A percentile compares a stretch with the other conserved stretches of the same genome.
Evolutionary conservation across 2,888 invertebrate genomes (phyloP).

Genomic region (Apodemia hepburni): DNA sequence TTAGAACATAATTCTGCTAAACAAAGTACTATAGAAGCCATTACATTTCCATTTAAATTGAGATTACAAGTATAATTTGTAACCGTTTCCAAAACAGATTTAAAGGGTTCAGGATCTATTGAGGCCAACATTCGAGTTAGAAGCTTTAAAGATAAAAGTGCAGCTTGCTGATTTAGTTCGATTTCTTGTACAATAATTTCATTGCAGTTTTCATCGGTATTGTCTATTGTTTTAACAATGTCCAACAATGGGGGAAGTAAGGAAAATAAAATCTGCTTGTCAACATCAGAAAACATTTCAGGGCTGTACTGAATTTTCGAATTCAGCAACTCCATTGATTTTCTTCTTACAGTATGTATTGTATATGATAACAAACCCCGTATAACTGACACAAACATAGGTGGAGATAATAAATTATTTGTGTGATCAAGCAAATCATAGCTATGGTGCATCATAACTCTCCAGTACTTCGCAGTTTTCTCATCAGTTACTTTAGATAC

Average conservation of each 20-base stretch:
- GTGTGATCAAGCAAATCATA: slow-evolving; percentile 91
- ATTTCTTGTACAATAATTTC: slow-evolving; percentile 76
- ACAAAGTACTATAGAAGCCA: slow-evolving; percentile 87
- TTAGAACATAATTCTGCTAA: slow-evolving; percentile 89
- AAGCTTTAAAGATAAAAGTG: slow-evolving; percentile 90
- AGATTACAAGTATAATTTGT: slow-evolving; percentile 80
- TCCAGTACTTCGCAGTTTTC: slow-evolving; percentile 88
- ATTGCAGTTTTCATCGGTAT: slow-evolving; percentile 46
- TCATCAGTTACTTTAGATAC: slow-evolving; percentile 83
- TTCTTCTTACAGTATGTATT: slow-evolving; percentile 85
- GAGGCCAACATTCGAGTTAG: slow-evolving; percentile 87
- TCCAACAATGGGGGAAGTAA: slow-evolving; percentile 82
- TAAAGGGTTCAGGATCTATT: slow-evolving; percentile 85
- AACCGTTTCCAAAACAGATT: slow-evolving; percentile 83
- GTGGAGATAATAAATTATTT: slow-evolving; percentile 88
- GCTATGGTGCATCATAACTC: slow-evolving; percentile 87
- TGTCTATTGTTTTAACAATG: slow-evolving; percentile 77
- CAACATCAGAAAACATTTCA: slow-evolving; percentile 79
- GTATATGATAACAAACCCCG: slow-evolving; percentile 86
- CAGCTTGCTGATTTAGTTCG: slow-evolving; percentile 89
- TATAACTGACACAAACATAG: slow-evolving; percentile 89
- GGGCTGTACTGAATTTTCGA: slow-evolving; percentile 86
- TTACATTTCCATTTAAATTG: slow-evolving; percentile 79
- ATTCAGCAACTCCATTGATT: slow-evolving; percentile 92
- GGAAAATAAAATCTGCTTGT: slow-evolving; percentile 71